These are phyloP conservation scores for silkworm (Bombyx mori) DNA, from an alignment of 1,140 invertebrate genomes.

Conservation along the genomic window DNA sequence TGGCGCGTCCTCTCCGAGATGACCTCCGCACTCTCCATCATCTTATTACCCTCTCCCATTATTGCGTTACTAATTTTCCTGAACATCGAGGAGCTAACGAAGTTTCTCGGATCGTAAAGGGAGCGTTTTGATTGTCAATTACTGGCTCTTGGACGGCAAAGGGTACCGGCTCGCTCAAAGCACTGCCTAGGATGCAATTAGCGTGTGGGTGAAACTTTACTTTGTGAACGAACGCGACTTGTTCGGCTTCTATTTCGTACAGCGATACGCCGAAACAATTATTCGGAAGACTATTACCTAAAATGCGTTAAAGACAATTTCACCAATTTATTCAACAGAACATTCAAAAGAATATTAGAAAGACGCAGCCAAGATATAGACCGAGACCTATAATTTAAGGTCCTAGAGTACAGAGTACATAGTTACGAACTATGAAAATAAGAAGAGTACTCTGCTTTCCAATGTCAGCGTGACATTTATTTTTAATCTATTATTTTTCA, in stretches of 20 bases:
- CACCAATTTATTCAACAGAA: too few species aligned
- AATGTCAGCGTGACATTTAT: too few species aligned
- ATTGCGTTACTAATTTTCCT: conserved; percentile 67
- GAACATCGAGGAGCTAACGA: conserved; percentile 57
- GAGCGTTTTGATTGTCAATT: conserved; percentile 66
- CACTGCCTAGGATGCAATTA: conserved; percentile 58
- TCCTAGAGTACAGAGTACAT: too few species aligned
- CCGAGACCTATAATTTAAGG: too few species aligned
- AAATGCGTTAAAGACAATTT: too few species aligned
- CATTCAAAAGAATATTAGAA: too few species aligned
- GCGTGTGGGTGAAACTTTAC: conserved; percentile 36
- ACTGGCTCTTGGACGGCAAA: conserved; percentile 54
- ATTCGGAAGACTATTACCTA: too few species aligned
- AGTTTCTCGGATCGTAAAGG: conserved; percentile 56
- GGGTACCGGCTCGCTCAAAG: conserved; percentile 39
- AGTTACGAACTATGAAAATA: too few species aligned
- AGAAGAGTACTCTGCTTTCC: too few species aligned
- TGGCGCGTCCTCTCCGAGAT: conserved; percentile 25
- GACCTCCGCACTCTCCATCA: conserved; percentile 56
- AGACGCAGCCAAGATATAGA: too few species aligned
- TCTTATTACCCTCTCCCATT: conserved; percentile 60
- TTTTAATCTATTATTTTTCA: not conserved
- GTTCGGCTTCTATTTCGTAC: too few species aligned
- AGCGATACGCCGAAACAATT: too few species aligned
- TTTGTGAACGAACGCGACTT: conserved; percentile 1